phyloP scores from a whole-genome alignment of 1,140 invertebrate species.

The Drosophila tristis region DNA sequence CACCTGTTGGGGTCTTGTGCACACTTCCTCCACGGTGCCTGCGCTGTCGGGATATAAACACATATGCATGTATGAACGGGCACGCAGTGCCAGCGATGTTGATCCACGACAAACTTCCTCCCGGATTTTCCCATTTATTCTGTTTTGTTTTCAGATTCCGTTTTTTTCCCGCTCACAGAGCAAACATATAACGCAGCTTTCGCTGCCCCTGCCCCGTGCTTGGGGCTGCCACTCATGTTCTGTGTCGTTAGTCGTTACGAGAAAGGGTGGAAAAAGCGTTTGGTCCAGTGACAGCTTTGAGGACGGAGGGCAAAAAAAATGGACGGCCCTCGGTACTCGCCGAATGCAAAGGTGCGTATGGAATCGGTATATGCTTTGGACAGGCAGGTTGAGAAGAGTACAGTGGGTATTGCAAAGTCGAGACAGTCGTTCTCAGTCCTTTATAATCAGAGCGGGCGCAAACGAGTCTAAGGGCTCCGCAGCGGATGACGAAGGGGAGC shows the following conservation, averaged over 20 bases:
- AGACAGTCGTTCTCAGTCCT: background rate
- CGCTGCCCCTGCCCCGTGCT: slow-evolving; percentile 17
- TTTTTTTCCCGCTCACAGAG: slow-evolving; percentile 54
- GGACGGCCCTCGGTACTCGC: background rate
- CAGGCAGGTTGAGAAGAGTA: slow-evolving; percentile 34
- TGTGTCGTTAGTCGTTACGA: slow-evolving; percentile 39
- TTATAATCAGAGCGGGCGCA: slow-evolving; percentile 64
- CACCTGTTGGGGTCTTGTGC: slow-evolving; percentile 28
- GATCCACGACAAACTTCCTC: slow-evolving; percentile 21
- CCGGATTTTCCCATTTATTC: slow-evolving; percentile 45
- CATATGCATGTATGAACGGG: background rate
- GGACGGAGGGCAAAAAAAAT: slow-evolving; percentile 28
- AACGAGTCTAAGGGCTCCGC: slow-evolving; percentile 7
- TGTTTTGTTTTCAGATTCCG: slow-evolving; percentile 48
- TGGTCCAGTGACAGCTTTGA: slow-evolving; percentile 43
- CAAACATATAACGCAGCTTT: slow-evolving; percentile 70
- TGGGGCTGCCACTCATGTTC: slow-evolving; percentile 60
- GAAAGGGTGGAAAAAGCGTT: slow-evolving; percentile 39
- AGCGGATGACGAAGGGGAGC: slow-evolving; percentile 6
- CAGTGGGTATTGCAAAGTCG: background rate
- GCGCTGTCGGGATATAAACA: background rate
- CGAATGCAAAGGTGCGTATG: background rate
- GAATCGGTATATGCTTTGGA: background rate
- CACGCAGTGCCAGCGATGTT: slow-evolving; percentile 33
- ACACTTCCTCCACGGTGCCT: slow-evolving; percentile 9